Base-by-base conservation (phyloP, 2,888 invertebrate genomes). In the Eulithis prunata region DNA sequence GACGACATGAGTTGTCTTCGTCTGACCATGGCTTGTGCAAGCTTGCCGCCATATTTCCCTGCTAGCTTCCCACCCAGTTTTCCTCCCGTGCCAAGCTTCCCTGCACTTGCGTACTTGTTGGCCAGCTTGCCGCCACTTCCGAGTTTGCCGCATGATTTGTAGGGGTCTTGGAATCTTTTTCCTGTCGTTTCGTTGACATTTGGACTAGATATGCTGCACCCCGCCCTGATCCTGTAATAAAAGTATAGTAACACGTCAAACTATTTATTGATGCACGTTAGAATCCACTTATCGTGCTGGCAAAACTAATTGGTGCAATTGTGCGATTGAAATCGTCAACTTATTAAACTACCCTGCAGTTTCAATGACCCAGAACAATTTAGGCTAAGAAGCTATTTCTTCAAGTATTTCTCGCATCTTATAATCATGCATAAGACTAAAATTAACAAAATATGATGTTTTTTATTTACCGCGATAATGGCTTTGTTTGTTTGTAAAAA, bases 1-100 rank as follows among this genome's bases (percentile, higher is more conserved):
- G 94, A 93, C 56, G 94, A 78, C 79, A 94, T 91, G 51, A 94
- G 90, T 58, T 94, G 87, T 71, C 94, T 82, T 62, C 94, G 87
- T 69, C 94, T 83, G 66, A 94, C 91, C 75, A 94, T 85, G 52
- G 94, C 89, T 74, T 94, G 92, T 21, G 94, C 93, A 72, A 94
- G 82, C 72, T 94, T 93, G 3, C 94, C 92, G 12, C 94, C 93
- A 73, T 94, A 91, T 72, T 94, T 93, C 12, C 93, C 93, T 11
- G 88, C 86, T 57, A 89, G 71, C 73, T 91, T 91, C 3, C 89
- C 88, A 4, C 86, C 84, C 59, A 91, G 74, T 71, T 91, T 92
- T 12, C 90, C 90, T 8, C 86, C 83, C 53, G 90, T 81, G 75
- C 90, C 83, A 72, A 89, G 81, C 83, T 92, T 88, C 62, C 94